A percentile compares a stretch with the other conserved stretches of the same genome.
Conservation (phyloP, 2,113 vertebrate species). For the Hucho hucho region DNA sequence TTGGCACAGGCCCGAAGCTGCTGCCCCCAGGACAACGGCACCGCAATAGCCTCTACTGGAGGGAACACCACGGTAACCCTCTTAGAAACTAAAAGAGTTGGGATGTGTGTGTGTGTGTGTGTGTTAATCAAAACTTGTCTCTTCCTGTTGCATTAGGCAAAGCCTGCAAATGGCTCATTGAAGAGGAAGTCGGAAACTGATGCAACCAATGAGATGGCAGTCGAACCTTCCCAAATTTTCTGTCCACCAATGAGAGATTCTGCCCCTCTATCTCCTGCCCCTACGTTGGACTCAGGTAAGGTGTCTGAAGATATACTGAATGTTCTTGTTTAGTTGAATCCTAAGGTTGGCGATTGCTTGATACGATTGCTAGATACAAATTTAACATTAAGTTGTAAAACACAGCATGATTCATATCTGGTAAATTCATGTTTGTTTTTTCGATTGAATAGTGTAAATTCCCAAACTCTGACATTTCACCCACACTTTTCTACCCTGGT, state of each 20-base stretch:
- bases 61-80: conserved; percentile 57
- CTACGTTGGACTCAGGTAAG: conserved; percentile 66
- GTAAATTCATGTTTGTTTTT: too few relatives aligned
- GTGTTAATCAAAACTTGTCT: too few relatives aligned
- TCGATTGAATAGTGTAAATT: neutral
- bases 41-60: neutral
- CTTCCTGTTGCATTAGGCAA: conserved; percentile 51
- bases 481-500: conserved; percentile 1
- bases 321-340: neutral
- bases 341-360: neutral
- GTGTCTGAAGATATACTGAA: neutral
- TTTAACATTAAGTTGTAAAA: neutral
- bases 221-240: conserved; percentile 52
- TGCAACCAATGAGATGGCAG: conserved; percentile 50
- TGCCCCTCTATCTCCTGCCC: conserved; percentile 72
- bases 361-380: neutral
- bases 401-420: too few relatives aligned
- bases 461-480: neutral
- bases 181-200: conserved; percentile 79
- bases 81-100: conserved; percentile 1
- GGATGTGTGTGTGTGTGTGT: neutral
- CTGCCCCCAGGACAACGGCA: conserved; percentile 58
- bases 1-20: conserved; percentile 70
- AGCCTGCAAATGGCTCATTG: conserved; percentile 64
- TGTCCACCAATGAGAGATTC: conserved; percentile 74